Evolutionary conservation across 2,113 vertebrate species (phyloP).

Genomic region (Nannobrachium achirus): DNA sequence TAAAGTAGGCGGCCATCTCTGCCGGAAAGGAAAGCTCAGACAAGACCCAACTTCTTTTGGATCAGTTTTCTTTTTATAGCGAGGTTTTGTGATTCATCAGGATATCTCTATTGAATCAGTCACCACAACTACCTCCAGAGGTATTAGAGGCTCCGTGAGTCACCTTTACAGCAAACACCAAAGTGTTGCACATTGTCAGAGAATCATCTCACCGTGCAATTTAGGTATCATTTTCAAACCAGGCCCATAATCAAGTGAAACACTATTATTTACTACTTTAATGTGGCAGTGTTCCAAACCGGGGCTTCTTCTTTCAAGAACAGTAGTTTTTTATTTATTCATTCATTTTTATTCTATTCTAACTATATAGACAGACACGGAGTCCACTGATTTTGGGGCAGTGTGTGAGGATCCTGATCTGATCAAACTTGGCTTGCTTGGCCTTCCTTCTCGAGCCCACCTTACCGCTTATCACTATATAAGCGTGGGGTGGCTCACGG

Average conservation of each 20-base stretch:
- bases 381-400: not conserved
- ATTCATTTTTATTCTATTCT: too few species aligned
- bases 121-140: not conserved
- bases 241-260: not conserved
- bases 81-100: conserved; percentile 29
- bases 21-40: conserved; percentile 9
- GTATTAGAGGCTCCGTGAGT: not conserved
- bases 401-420: not conserved
- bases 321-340: too few species aligned
- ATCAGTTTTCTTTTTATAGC: conserved; percentile 16
- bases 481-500: too few species aligned
- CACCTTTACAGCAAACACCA: not conserved
- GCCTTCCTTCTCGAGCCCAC: too few species aligned
- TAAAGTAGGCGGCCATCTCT: conserved; percentile 36
- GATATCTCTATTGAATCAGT: conserved; percentile 16
- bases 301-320: too few species aligned
- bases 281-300: too few species aligned
- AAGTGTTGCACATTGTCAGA: not conserved
- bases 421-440: too few species aligned
- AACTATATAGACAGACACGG: too few species aligned
- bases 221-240: too few species aligned
- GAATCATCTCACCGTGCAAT: too few species aligned
- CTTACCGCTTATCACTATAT: too few species aligned
- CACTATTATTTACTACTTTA: too few species aligned
- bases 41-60: conserved; percentile 10